Conservation (phyloP, 2,113 vertebrate species). For the Otolemur garnettii region DNA sequence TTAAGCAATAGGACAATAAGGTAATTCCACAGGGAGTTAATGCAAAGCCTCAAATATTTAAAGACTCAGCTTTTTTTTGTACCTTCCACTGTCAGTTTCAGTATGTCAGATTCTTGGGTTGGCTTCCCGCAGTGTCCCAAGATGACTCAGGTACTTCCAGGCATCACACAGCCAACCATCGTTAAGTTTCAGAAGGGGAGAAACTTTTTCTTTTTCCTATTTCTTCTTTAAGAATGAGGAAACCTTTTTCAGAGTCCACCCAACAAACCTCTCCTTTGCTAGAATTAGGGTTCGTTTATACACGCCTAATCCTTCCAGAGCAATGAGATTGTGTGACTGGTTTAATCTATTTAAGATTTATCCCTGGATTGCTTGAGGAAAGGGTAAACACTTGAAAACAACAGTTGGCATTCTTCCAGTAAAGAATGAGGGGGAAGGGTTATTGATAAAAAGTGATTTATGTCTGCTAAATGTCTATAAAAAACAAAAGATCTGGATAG, state of each 20-base stretch:
- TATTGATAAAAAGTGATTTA: background rate
- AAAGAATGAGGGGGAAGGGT: background rate
- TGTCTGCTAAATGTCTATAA: background rate
- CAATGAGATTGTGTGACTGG: background rate
- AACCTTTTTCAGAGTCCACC: background rate
- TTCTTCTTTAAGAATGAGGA: constrained; percentile 12
- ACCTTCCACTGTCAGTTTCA: background rate
- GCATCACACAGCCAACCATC: background rate
- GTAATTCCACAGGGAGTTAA: background rate
- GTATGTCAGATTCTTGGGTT: background rate
- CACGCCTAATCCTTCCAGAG: background rate
- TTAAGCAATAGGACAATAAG: background rate
- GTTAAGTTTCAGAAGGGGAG: background rate
- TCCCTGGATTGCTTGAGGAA: background rate
- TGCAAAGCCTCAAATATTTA: background rate
- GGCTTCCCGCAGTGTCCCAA: background rate
- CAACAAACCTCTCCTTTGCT: background rate
- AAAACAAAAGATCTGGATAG: background rate
- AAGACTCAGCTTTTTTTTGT: background rate
- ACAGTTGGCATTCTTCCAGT: background rate
- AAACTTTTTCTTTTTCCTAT: background rate
- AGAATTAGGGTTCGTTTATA: background rate
- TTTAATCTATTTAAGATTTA: background rate
- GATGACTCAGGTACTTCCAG: background rate
- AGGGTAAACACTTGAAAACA: background rate